These are phyloP conservation scores for Hyperoplus lanceolatus DNA, from an alignment of 2,797 vertebrate species.

Conservation along the genomic window DNA sequence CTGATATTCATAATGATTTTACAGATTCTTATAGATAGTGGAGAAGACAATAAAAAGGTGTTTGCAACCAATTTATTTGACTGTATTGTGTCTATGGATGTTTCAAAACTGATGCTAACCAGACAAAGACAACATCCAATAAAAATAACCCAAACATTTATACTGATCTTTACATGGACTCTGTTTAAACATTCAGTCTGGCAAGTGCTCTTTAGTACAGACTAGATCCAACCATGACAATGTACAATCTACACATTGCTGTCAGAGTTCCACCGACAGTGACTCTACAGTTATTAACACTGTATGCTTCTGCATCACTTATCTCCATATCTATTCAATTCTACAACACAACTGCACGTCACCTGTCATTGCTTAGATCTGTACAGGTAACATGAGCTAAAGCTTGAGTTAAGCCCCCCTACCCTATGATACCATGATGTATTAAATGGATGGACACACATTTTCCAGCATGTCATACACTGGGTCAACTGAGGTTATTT, in stretches of 20 bases:
- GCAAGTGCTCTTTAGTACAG: neutral
- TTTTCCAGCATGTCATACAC: conserved; percentile 48
- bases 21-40: conserved; percentile 1
- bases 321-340: neutral
- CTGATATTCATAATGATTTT: neutral
- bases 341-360: neutral
- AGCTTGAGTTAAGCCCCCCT: conserved; percentile 27
- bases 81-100: neutral
- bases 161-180: neutral
- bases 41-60: conserved; percentile 2
- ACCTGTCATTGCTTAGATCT: conserved; percentile 3
- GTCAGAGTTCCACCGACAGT: too few species aligned
- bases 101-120: too few species aligned
- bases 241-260: neutral
- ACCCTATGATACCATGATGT: conserved; percentile 3
- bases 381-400: conserved; percentile 33
- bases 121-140: neutral
- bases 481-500: conserved; percentile 55
- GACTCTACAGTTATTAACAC: too few species aligned
- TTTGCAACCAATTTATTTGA: neutral
- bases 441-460: neutral
- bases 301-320: neutral
- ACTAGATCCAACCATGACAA: conserved; percentile 1
- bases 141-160: neutral
- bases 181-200: neutral